Evolutionary conservation across 2,797 vertebrate species (phyloP).

Genomic region (Artibeus jamaicensis): DNA sequence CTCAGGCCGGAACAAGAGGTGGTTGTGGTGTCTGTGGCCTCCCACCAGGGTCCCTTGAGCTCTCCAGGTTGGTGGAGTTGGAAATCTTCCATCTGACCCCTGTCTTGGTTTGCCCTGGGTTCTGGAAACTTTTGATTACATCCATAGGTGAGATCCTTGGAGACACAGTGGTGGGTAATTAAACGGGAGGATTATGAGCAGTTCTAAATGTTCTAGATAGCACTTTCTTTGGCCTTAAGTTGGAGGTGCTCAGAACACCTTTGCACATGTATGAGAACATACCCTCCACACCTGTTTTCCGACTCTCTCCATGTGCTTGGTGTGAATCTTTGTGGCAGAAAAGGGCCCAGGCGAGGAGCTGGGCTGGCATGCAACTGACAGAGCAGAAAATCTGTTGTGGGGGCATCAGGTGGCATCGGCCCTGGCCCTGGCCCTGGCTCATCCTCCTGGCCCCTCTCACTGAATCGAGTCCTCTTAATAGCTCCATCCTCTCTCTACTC

Average conservation of each 20-base stretch:
- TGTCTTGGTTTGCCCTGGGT: neutral
- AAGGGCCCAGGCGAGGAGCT: neutral
- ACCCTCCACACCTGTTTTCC: neutral
- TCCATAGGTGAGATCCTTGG: neutral
- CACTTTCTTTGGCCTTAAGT: neutral
- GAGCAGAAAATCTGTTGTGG: neutral
- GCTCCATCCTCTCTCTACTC: neutral
- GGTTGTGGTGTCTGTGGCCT: neutral
- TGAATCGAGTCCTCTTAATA: neutral
- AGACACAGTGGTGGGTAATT: neutral
- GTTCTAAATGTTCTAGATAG: neutral
- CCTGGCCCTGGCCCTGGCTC: neutral
- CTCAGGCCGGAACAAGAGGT: neutral
- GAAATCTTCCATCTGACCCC: neutral
- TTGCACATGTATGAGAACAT: neutral
- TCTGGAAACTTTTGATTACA: neutral
- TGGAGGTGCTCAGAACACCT: neutral
- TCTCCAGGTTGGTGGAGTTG: neutral
- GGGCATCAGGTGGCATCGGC: neutral
- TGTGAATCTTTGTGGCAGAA: neutral
- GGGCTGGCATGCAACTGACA: neutral
- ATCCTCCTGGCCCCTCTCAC: neutral
- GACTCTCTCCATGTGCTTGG: neutral
- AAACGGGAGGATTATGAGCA: neutral
- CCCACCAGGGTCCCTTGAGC: neutral